phyloP scores from a whole-genome alignment of 1,140 invertebrate species.

The Lordiphosa stackelbergi region DNA sequence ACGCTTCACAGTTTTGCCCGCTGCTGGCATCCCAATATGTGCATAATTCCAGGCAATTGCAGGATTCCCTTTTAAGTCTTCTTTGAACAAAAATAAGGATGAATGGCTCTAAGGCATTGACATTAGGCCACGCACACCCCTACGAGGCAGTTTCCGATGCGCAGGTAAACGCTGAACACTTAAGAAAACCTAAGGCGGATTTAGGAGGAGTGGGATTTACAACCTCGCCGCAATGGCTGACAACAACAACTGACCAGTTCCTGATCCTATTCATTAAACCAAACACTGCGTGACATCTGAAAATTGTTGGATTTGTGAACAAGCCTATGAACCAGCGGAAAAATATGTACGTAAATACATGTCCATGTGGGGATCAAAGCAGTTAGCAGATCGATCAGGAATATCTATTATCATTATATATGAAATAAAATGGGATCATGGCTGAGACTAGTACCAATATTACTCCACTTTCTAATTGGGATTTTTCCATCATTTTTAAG shows the following conservation, averaged over 20 bases:
- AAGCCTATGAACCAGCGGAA: neutral
- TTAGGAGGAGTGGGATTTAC: conserved; percentile 62
- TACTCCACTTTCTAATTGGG: too few relatives aligned
- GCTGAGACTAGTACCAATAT: too few relatives aligned
- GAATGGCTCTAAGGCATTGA: conserved; percentile 45
- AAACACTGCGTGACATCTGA: neutral
- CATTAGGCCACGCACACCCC: conserved; percentile 49
- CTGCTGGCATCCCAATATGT: conserved; percentile 9
- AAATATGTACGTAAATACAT: conserved; percentile 4
- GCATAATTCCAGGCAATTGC: conserved; percentile 47
- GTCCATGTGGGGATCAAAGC: too few relatives aligned
- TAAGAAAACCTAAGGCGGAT: conserved; percentile 48
- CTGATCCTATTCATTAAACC: conserved; percentile 28
- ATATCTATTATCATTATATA: too few relatives aligned
- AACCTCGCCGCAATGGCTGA: conserved; percentile 40
- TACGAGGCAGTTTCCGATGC: conserved; percentile 48
- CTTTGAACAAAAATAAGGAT: conserved; percentile 42
- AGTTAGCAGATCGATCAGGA: too few relatives aligned
- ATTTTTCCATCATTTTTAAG: too few relatives aligned
- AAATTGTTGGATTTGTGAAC: neutral
- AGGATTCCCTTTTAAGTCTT: conserved; percentile 44
- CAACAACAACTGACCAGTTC: conserved; percentile 30
- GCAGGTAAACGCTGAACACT: conserved; percentile 53
- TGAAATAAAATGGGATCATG: too few relatives aligned
- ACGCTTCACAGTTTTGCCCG: conserved; percentile 39